Evolutionary conservation across 2,888 invertebrate species (phyloP).

Genomic region (Petrolisthes cinctipes): DNA sequence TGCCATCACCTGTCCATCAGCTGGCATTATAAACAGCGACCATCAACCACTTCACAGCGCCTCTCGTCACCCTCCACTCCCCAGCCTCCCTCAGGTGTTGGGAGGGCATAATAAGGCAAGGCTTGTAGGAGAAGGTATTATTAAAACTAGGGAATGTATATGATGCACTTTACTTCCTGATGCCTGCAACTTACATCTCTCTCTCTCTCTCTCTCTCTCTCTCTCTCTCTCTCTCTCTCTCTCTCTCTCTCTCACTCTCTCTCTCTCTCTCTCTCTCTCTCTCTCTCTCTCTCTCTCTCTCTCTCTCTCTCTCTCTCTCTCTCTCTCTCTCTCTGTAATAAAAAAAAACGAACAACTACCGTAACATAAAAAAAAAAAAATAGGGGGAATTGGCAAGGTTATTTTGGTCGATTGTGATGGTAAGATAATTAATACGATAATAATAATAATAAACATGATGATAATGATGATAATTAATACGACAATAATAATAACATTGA

Average conservation of each 20-base stretch:
- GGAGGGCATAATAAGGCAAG: too few species aligned
- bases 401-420: background rate
- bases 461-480: too few species aligned
- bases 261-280: background rate
- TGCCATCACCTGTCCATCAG: too few species aligned
- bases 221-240: background rate
- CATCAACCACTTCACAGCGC: too few species aligned
- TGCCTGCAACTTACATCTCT: background rate
- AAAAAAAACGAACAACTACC: background rate
- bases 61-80: too few species aligned
- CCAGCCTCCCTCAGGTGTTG: too few species aligned
- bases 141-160: too few species aligned
- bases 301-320: background rate
- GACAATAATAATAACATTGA: background rate
- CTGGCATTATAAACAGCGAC: too few species aligned
- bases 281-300: slow-evolving; percentile 1
- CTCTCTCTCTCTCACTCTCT: background rate
- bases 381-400: background rate
- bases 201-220: background rate
- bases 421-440: background rate
- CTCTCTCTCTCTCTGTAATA: background rate
- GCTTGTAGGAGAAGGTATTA: too few species aligned
- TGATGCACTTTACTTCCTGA: too few species aligned
- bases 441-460: too few species aligned
- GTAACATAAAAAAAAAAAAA: background rate